Conservation (phyloP, 2,113 vertebrate species). For the Cololabis saira region DNA sequence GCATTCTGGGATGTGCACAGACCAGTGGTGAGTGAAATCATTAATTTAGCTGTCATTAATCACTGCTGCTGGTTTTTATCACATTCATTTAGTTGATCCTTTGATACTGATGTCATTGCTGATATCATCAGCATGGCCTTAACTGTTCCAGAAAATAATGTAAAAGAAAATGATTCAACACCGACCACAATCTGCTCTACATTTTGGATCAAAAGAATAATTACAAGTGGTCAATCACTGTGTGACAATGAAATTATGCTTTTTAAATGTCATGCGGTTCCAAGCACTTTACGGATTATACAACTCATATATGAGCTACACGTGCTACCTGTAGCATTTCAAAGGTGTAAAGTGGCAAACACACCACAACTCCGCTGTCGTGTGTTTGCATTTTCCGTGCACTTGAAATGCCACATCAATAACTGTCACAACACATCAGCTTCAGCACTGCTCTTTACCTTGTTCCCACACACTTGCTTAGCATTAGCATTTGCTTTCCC, state of each 20-base stretch:
- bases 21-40: slow-evolving; percentile 90
- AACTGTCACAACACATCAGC: slow-evolving; percentile 65
- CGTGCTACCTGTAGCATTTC: slow-evolving; percentile 14
- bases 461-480: slow-evolving; percentile 44
- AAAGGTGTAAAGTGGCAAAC: slow-evolving; percentile 15
- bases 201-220: not conserved
- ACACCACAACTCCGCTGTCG: not conserved
- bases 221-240: not conserved
- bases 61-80: slow-evolving; percentile 1
- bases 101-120: not conserved
- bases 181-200: not conserved
- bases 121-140: slow-evolving; percentile 15
- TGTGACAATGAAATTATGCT: slow-evolving; percentile 12
- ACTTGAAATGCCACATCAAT: slow-evolving; percentile 65
- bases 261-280: slow-evolving; percentile 21
- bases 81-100: not conserved
- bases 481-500: slow-evolving; percentile 61
- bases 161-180: not conserved
- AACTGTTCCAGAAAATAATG: not conserved
- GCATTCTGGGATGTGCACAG: slow-evolving; percentile 98
- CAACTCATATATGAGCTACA: slow-evolving; percentile 8
- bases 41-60: slow-evolving; percentile 5
- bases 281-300: slow-evolving; percentile 6
- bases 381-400: slow-evolving; percentile 37
- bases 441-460: slow-evolving; percentile 56